Evolutionary conservation across 2,113 vertebrate species (phyloP).

Genomic region (Ahaetulla prasina): DNA sequence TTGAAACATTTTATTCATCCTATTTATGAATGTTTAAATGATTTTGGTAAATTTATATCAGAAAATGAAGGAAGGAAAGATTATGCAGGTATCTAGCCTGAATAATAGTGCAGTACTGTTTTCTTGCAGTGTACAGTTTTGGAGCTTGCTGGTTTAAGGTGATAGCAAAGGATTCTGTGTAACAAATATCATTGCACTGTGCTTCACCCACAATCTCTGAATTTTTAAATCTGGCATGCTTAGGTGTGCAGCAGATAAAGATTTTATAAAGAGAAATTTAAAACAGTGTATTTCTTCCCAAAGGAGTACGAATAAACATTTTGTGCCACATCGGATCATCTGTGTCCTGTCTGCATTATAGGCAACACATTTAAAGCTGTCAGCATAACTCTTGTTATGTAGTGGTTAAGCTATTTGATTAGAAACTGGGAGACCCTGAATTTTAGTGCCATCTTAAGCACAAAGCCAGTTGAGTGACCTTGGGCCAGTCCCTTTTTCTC

Average conservation of each 20-base stretch:
- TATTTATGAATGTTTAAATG: neutral
- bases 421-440: neutral
- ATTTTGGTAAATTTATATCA: neutral
- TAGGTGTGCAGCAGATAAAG: neutral
- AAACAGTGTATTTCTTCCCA: slow-evolving; percentile 18
- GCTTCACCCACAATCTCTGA: neutral
- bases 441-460: neutral
- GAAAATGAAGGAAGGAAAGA: neutral
- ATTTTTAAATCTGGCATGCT: slow-evolving; percentile 20
- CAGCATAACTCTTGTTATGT: neutral
- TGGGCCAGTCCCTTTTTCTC: neutral
- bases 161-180: neutral
- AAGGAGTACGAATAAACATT: slow-evolving; percentile 12
- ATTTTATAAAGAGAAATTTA: slow-evolving; percentile 18
- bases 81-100: neutral
- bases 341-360: slow-evolving; percentile 2
- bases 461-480: neutral
- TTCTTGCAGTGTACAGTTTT: neutral
- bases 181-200: neutral
- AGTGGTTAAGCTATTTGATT: neutral
- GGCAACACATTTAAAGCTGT: slow-evolving; percentile 5
- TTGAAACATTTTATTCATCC: neutral
- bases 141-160: neutral
- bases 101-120: neutral
- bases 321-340: slow-evolving; percentile 3